Percentiles rank a stretch among this genome's conserved stretches.
Conservation (phyloP, 2,888 invertebrate species). For the Cheilosia impressa region DNA sequence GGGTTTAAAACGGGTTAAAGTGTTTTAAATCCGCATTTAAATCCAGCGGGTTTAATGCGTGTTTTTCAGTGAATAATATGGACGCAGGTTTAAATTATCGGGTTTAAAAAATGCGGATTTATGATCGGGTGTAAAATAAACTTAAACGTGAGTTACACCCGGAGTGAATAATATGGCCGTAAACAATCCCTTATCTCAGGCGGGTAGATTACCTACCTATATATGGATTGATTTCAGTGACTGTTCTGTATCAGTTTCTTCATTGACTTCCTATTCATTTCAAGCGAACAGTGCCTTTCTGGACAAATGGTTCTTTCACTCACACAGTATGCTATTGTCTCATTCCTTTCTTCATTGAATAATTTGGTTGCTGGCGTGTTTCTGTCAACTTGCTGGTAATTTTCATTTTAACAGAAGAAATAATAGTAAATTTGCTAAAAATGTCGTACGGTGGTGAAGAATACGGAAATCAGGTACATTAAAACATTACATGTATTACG, state of each 20-base stretch:
- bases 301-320: background rate
- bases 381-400: constrained; percentile 77
- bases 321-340: background rate
- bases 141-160: too few relatives aligned
- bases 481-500: background rate
- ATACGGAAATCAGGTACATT: constrained; percentile 78
- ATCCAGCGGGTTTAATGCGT: too few relatives aligned
- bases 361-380: constrained; percentile 80
- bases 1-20: too few relatives aligned
- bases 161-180: too few relatives aligned
- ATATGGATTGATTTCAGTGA: too few relatives aligned
- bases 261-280: background rate
- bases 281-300: constrained; percentile 23
- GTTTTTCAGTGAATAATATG: too few relatives aligned
- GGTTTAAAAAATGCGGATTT: too few relatives aligned
- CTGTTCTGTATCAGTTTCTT: background rate
- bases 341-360: constrained; percentile 37
- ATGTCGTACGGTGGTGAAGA: constrained; percentile 81
- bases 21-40: too few relatives aligned
- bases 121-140: too few relatives aligned
- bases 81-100: too few relatives aligned
- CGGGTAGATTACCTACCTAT: too few relatives aligned
- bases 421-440: constrained; percentile 39
- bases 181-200: too few relatives aligned
- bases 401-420: constrained; percentile 75